Base-by-base conservation (phyloP, 1,140 invertebrate species). In the Brachystomella parvula region DNA sequence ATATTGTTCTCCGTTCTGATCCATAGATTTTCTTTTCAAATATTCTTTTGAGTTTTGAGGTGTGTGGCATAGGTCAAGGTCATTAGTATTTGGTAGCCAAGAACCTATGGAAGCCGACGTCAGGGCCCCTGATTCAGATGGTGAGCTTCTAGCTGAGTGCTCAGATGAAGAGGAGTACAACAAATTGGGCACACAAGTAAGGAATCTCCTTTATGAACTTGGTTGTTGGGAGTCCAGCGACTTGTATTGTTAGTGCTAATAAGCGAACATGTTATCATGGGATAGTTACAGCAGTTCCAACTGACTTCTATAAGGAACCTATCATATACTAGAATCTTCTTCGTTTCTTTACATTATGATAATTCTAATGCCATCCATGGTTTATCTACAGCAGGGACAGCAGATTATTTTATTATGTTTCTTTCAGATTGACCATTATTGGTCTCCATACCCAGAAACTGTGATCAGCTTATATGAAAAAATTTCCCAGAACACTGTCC, bases 391-490 rank as follows among this genome's bases (percentile, higher is more conserved):
- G n/a, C 39, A 44, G 30, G 59, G 32, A 44, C 12, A 63, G 3
- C 39, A 61, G 9, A 61, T 12, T 61, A 28, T 9, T 24, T 12
- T 30, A 24, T 24, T 56, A 30, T 63, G 3, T 56, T 61, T n/a
- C 24, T 47, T 68, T 29, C 39, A 64, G 62, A 3, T 9, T 47
- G 61, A 33, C 2, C 35, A 29, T 32, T 33, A 47, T 0, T 72
- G 71, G 71, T 59, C 30, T 9, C 71, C 68, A 21, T 63, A 61
- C 64, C 44, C 69, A 26, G 78, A 79, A 1, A 83, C 84, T 63
- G 75, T 86, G 47, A 75, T 84, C 39, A 75, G 79, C 39, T 74
- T 85, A 32, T 85, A 84, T 61, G 82, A 83, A 68, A 77, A 76
- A 21, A 76, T 86, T 6, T 82, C 85, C 60, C 81, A 78, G 63